These are phyloP conservation scores for Peucedramus taeniatus DNA, from an alignment of 2,113 vertebrate genomes.

Conservation along the genomic window DNA sequence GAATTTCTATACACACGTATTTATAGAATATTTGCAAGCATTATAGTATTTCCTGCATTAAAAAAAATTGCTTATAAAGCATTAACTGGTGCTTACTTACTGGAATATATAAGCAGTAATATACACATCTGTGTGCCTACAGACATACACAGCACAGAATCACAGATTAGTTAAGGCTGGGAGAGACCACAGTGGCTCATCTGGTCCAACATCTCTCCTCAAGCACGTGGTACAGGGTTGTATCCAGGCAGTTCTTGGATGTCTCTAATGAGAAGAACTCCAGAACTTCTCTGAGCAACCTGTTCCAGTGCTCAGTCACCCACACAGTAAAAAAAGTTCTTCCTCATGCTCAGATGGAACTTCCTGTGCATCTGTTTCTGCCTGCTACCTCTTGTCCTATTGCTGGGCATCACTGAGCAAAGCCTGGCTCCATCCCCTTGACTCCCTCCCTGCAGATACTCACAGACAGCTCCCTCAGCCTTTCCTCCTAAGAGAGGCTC, in stretches of 20 bases:
- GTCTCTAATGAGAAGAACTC: background rate
- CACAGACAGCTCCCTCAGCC: background rate
- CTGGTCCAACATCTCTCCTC: background rate
- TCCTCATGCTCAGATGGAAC: background rate
- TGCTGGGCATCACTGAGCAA: background rate
- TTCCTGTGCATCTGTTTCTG: background rate
- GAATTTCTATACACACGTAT: background rate
- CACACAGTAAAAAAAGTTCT: background rate
- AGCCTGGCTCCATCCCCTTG: background rate
- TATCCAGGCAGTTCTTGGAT: background rate
- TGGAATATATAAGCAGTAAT: background rate
- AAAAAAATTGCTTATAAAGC: background rate
- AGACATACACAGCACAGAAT: background rate
- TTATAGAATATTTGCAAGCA: background rate
- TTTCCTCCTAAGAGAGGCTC: background rate
- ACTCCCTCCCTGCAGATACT: background rate
- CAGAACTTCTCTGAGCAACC: background rate
- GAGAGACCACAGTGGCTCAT: background rate
- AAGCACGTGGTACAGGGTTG: background rate
- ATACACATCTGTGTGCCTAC: background rate
- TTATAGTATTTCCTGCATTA: background rate
- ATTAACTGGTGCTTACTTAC: background rate
- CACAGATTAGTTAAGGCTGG: background rate
- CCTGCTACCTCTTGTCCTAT: accelerated
- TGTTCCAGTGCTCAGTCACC: background rate